Conservation (phyloP, 2,888 invertebrate species). For the Lasioglossum marginatum region DNA sequence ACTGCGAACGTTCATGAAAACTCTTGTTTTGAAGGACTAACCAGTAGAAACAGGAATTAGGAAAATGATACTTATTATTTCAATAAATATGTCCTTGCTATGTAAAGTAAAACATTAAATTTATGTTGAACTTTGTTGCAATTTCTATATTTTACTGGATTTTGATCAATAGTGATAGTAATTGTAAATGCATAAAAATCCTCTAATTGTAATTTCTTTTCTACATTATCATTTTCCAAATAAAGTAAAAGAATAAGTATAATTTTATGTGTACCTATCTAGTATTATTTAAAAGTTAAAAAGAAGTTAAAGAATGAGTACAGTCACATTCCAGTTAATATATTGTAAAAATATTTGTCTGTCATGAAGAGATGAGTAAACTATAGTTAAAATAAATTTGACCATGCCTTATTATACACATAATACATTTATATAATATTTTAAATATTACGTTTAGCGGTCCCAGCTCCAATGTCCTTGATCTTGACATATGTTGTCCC, state of each 20-base stretch:
- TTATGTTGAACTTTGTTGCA: not conserved
- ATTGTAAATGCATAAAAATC: not conserved
- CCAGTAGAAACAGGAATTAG: not conserved
- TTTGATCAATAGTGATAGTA: not conserved
- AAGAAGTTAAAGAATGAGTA: slow-evolving; percentile 23
- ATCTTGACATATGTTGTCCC: too few relatives aligned
- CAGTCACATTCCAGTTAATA: slow-evolving; percentile 30
- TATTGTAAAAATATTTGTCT: slow-evolving; percentile 50
- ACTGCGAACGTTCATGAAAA: not conserved
- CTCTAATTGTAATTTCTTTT: not conserved
- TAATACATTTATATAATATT: slow-evolving; percentile 18
- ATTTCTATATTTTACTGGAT: not conserved
- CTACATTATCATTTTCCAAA: slow-evolving; percentile 11
- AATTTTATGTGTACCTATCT: slow-evolving; percentile 2
- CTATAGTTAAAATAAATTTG: slow-evolving; percentile 49
- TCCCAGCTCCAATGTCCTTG: too few relatives aligned
- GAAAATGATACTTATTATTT: not conserved
- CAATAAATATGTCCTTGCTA: not conserved
- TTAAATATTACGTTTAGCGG: not conserved
- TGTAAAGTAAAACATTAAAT: not conserved
- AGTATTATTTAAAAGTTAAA: not conserved
- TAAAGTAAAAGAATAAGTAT: slow-evolving; percentile 8
- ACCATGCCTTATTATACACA: slow-evolving; percentile 42
- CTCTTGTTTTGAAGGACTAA: not conserved
- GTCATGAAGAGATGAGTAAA: slow-evolving; percentile 26